Evolutionary conservation across 1,140 invertebrate species (phyloP).

Genomic region (Drosophila athabasca): DNA sequence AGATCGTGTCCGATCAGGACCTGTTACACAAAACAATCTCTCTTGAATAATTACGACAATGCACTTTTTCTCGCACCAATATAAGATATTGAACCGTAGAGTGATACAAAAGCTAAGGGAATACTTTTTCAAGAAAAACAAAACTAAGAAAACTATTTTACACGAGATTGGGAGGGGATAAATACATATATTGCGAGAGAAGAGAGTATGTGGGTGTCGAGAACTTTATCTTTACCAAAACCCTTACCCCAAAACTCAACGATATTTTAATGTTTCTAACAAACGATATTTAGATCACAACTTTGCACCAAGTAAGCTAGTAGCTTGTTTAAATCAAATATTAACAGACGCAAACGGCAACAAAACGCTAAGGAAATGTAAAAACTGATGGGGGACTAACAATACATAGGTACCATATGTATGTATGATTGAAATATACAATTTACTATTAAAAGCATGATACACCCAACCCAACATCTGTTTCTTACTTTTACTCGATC

Average conservation of each 20-base stretch:
- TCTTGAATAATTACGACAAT: constrained; percentile 30
- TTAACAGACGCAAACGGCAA: constrained; percentile 35
- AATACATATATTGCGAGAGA: constrained; percentile 29
- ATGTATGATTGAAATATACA: constrained; percentile 42
- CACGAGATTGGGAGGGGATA: constrained; percentile 20
- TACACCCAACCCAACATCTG: not conserved
- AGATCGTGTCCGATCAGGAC: constrained; percentile 21
- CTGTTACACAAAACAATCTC: constrained; percentile 33
- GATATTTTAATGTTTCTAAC: constrained; percentile 57
- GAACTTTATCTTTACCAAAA: constrained; percentile 27
- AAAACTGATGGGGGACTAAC: constrained; percentile 36
- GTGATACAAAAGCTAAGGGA: constrained; percentile 57
- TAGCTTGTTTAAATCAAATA: constrained; percentile 67
- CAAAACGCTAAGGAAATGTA: constrained; percentile 42
- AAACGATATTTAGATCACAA: constrained; percentile 34
- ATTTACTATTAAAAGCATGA: constrained; percentile 44
- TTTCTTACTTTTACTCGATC: constrained; percentile 8
- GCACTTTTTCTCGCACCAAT: constrained; percentile 78
- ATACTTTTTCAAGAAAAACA: constrained; percentile 34
- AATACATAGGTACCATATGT: constrained; percentile 15
- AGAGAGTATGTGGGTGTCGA: constrained; percentile 60
- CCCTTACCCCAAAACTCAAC: constrained; percentile 22
- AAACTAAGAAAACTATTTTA: constrained; percentile 61
- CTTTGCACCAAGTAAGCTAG: constrained; percentile 66
- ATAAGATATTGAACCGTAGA: constrained; percentile 76